Conservation (phyloP, 2,888 invertebrate species). For the Oegoconia quadripuncta region DNA sequence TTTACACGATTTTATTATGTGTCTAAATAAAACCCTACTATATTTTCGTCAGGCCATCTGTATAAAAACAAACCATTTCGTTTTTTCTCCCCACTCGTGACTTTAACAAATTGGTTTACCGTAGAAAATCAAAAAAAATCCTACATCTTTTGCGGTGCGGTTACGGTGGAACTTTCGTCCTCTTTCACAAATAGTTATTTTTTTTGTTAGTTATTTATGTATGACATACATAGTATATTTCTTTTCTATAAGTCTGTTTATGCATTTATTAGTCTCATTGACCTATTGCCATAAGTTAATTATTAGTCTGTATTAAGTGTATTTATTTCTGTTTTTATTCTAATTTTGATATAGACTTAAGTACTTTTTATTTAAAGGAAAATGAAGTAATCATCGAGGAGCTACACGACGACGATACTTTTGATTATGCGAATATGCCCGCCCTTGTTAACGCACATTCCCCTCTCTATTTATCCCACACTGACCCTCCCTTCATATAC, state of each 20-base stretch:
- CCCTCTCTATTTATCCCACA: constrained; percentile 59
- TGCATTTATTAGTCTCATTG: constrained; percentile 76
- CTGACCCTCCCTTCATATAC: constrained; percentile 68
- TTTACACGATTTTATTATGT: too few relatives aligned
- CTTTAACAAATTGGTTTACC: too few relatives aligned
- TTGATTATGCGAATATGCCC: constrained; percentile 70
- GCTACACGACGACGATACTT: constrained; percentile 66
- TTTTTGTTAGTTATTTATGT: constrained; percentile 12
- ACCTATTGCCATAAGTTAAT: too few relatives aligned
- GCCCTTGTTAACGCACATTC: constrained; percentile 58
- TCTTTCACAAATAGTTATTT: constrained; percentile 1
- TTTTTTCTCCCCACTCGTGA: too few relatives aligned
- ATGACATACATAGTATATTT: constrained; percentile 7
- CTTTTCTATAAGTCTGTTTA: constrained; percentile 51
- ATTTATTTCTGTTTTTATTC: constrained; percentile 28
- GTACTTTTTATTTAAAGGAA: constrained; percentile 76
- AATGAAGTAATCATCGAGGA: constrained; percentile 75
- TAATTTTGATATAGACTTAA: constrained; percentile 62
- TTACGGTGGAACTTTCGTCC: too few relatives aligned
- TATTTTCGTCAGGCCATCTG: too few relatives aligned
- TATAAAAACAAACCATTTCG: too few relatives aligned
- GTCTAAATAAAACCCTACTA: too few relatives aligned
- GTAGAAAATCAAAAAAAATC: too few relatives aligned
- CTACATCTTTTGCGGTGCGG: too few relatives aligned
- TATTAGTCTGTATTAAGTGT: constrained; percentile 37